phyloP scores from a whole-genome alignment of 1,140 invertebrate genomes.

The Pseudomyrmex gracilis region DNA sequence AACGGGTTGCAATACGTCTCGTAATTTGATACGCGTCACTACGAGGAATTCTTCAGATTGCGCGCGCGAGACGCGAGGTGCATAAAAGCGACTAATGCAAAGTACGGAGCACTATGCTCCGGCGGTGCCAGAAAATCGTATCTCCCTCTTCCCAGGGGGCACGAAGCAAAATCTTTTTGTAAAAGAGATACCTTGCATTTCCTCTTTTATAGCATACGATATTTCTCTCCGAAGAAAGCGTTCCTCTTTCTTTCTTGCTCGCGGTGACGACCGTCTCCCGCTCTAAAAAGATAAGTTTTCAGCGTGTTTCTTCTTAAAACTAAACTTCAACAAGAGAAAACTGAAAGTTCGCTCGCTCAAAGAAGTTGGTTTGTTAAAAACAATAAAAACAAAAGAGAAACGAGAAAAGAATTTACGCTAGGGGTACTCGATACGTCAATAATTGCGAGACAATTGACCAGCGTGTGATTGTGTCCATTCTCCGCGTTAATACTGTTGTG shows the following conservation, averaged over 20 bases:
- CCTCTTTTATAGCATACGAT: slow-evolving; percentile 58
- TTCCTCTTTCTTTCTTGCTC: slow-evolving; percentile 39
- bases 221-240: slow-evolving; percentile 52
- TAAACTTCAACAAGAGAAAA: slow-evolving; percentile 45
- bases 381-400: background rate
- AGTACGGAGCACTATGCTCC: slow-evolving; percentile 42
- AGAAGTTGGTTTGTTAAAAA: slow-evolving; percentile 16
- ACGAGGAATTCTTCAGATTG: slow-evolving; percentile 51
- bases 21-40: slow-evolving; percentile 59
- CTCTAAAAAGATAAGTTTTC: slow-evolving; percentile 53
- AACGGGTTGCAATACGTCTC: slow-evolving; percentile 44
- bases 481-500: too few species aligned
- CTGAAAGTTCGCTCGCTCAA: slow-evolving; percentile 33
- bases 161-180: slow-evolving; percentile 61
- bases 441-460: background rate
- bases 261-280: slow-evolving; percentile 38
- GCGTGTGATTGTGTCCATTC: too few species aligned
- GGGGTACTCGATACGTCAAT: background rate
- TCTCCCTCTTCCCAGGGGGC: slow-evolving; percentile 54
- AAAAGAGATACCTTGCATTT: slow-evolving; percentile 61
- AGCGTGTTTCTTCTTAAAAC: slow-evolving; percentile 39
- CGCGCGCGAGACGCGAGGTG: slow-evolving; percentile 45
- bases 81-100: slow-evolving; percentile 60
- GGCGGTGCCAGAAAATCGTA: slow-evolving; percentile 58
- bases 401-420: too few species aligned